Percentiles rank a stretch among this genome's conserved stretches.
Conservation (phyloP, 2,113 vertebrate genomes). For the Xenopus laevis region DNA sequence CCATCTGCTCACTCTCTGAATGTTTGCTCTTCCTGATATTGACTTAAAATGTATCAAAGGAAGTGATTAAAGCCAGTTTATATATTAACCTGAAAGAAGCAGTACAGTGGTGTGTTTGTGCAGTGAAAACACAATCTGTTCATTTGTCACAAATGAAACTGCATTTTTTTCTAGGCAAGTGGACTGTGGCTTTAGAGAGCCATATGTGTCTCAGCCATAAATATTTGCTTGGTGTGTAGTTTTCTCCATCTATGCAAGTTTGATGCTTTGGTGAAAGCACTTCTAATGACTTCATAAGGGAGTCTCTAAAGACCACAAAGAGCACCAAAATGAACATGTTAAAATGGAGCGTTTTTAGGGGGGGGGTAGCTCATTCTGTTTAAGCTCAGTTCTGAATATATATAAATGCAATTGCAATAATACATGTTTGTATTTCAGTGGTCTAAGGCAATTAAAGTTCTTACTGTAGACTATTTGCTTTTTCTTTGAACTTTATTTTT, state of each 20-base stretch:
- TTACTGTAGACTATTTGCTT: no score
- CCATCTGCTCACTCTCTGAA: slow-evolving; percentile 76
- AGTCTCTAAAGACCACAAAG: no score
- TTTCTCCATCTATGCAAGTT: not conserved
- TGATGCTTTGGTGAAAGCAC: no score
- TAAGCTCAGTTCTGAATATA: no score
- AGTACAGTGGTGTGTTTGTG: slow-evolving; percentile 41
- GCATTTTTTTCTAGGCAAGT: slow-evolving; percentile 1
- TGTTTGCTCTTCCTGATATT: slow-evolving; percentile 73
- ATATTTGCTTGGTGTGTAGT: not conserved
- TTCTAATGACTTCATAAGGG: no score
- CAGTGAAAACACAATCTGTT: slow-evolving; percentile 53
- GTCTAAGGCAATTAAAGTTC: no score
- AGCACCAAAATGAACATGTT: no score
- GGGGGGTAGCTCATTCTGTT: no score
- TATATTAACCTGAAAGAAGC: slow-evolving; percentile 70
- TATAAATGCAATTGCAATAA: no score
- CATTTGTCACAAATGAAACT: slow-evolving; percentile 47
- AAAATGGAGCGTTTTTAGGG: no score
- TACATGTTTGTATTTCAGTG: no score
- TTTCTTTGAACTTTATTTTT: no score
- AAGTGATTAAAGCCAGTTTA: slow-evolving; percentile 72
- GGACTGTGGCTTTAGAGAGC: not conserved
- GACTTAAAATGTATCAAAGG: slow-evolving; percentile 65
- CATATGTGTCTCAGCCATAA: not conserved